Base-by-base conservation (phyloP, 2,113 vertebrate species). In the Apeltes quadracus region DNA sequence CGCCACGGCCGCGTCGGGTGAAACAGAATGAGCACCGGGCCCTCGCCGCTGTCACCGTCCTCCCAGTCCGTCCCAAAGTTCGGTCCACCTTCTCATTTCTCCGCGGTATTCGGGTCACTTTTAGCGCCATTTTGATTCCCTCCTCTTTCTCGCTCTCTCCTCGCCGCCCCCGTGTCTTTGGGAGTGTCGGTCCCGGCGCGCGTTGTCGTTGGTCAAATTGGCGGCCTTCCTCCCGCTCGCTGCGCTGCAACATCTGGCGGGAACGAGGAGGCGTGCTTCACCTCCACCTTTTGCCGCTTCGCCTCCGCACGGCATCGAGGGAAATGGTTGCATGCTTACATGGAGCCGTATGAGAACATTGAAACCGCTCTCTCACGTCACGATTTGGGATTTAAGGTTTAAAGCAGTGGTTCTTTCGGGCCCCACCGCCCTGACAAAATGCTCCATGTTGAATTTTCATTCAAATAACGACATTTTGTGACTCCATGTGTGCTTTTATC, bases 1-100 rank as follows among this genome's bases (percentile, higher is more conserved):
- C 80, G 87, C 88, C 86, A 85, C 73, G 85, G 84, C 89, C 88
- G 86, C 87, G 92, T 92, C 87, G 91, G 90, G 89, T 91, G 90
- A 90, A 92, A 91, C 53, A 75, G 78, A 92, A 92, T 90, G 83
- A 75, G 78, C n/a, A n/a, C 56, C 84, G 59, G 43, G 82, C 75
- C 46, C 82, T 84, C 75, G 76, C 68, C 77, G 82, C 82, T n/a
- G n/a, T n/a, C n/a, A n/a, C n/a, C n/a, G n/a, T n/a, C n/a, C n/a
- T 73, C 70, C 54, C 57, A 14, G 23, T 36, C 74, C 66, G 56
- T 85, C 82, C 57, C 63, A 53, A 72, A 53, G 76, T 63, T 82
- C 57, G 72, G 67, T 75, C 72, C 75, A n/a, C 29, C 53, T 20
- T 61, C 67, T 64, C 68, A 68, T 39, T 64, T 55, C 66, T 67